Evolutionary conservation across 2,113 vertebrate species (phyloP).

Genomic region (Empidonax alnorum): DNA sequence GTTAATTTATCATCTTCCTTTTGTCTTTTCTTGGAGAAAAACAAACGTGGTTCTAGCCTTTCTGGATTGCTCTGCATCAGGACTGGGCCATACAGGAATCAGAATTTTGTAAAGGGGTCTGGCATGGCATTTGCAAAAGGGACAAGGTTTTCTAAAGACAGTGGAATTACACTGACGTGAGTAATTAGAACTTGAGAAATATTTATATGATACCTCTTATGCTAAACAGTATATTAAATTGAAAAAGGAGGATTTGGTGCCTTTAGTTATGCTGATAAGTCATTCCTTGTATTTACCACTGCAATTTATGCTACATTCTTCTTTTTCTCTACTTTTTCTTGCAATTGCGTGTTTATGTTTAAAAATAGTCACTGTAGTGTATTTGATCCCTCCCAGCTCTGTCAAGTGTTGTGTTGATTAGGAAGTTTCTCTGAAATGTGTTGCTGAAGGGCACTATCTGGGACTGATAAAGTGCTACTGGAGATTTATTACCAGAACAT

Average conservation of each 20-base stretch:
- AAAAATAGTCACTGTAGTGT: not conserved
- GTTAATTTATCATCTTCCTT: not conserved
- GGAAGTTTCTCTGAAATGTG: not conserved
- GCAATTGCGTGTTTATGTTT: not conserved
- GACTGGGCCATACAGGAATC: not conserved
- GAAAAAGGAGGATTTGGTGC: not conserved
- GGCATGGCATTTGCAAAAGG: not conserved
- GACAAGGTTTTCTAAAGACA: not conserved
- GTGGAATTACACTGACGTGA: fast-evolving
- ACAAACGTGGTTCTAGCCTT: not conserved
- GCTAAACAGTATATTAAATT: not conserved
- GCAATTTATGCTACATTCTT: not conserved
- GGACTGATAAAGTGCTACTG: not conserved
- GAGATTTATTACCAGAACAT: not conserved
- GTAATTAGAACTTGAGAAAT: not conserved
- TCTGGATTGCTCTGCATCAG: not conserved
- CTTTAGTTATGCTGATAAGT: not conserved
- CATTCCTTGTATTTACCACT: not conserved
- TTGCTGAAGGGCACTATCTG: not conserved
- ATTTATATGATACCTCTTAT: not conserved
- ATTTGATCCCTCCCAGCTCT: not conserved
- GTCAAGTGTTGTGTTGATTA: not conserved
- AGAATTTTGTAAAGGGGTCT: not conserved
- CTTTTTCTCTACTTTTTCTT: not conserved
- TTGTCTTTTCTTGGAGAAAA: not conserved